A percentile compares a stretch with the other conserved stretches of the same genome.
Evolutionary conservation across 2,113 vertebrate species (phyloP).

Genomic region (Holacanthus passer): DNA sequence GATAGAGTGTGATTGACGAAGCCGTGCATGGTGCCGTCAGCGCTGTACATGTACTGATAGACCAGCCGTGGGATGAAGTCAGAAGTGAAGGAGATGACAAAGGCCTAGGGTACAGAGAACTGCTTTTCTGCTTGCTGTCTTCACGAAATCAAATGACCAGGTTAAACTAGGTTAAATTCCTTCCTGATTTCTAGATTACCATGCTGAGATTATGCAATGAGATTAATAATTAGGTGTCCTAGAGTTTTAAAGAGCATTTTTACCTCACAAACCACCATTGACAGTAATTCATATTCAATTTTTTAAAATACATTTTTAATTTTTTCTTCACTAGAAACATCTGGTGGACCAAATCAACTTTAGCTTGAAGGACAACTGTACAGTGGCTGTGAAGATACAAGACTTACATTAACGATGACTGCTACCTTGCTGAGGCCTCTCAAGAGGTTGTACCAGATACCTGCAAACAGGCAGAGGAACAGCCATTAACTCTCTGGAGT

Average conservation of each 20-base stretch:
- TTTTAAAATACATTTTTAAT: too few relatives aligned
- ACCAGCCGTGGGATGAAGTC: constrained; percentile 99
- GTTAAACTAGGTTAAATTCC: not conserved
- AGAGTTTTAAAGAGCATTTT: not conserved
- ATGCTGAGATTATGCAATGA: too few relatives aligned
- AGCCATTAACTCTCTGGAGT: too few relatives aligned
- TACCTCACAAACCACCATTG: too few relatives aligned
- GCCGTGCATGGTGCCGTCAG: constrained; percentile 94
- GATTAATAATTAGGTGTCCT: too few relatives aligned
- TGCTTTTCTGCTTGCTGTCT: not conserved
- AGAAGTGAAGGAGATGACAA: constrained; percentile 98
- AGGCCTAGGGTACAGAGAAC: constrained; percentile 87
- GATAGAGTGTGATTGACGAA: constrained; percentile 95
- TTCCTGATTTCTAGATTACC: too few relatives aligned
- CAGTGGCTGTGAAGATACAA: not conserved
- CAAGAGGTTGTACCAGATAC: constrained; percentile 99
- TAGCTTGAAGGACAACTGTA: not conserved
- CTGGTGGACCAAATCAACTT: too few relatives aligned
- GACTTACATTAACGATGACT: constrained; percentile 97
- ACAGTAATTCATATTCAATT: too few relatives aligned
- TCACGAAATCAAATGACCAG: not conserved
- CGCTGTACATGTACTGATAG: constrained; percentile 96
- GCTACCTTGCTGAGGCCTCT: constrained; percentile 95
- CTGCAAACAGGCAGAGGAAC: constrained; percentile 76
- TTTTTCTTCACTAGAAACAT: too few relatives aligned